Base-by-base conservation (phyloP, 2,113 vertebrate species). In the Empidonax traillii region DNA sequence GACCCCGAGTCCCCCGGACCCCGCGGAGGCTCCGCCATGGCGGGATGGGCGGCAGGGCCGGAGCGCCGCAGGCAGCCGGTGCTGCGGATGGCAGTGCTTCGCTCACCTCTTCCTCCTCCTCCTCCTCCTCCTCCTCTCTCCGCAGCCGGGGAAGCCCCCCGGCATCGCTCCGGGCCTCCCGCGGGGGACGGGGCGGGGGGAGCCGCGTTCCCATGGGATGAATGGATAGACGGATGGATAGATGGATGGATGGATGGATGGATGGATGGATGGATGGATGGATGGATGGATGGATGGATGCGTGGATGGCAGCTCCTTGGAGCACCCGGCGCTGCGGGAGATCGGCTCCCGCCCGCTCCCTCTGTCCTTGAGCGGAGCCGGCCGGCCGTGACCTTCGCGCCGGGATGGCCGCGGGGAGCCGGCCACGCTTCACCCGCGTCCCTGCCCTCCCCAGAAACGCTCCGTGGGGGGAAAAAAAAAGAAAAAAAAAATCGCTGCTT, bases 311-410 rank as follows among this genome's bases (percentile, higher is more conserved):
- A 79, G 58, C 83, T 22, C 72, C 72, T 0, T 4, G 27, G 14
- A 31, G 1, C 14, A 0, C 46, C 16, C 2, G 35, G 85, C 25
- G 15, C 31, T 39, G 59, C 41, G 22, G 55, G 77, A 44, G 66
- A 74, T 51, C 35, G 3, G 65, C 43, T 77, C 65, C 71, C 41
- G 35, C 61, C 13, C 25, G 30, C 47, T 86, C 9, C 25, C 56
- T 8, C 89, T 4, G 92, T 85, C 94, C 94, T 96, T 96, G 90
- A 88, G 86, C 78, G 16, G 22, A 33, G 22, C 10, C 22, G 33
- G 19, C 27, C 9, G 25, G 44, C 79, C 30, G 59, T 93, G 95
- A 88, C 95, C 93, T 96, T 96, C 89, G 39, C 33, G 46, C 53
- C 47, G 0, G 27, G 52, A 56, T 25, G 17, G 77, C 72, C 16